These are phyloP conservation scores for Monoplex corrugatus DNA, from an alignment of 2,888 invertebrate species.

Conservation along the genomic window DNA sequence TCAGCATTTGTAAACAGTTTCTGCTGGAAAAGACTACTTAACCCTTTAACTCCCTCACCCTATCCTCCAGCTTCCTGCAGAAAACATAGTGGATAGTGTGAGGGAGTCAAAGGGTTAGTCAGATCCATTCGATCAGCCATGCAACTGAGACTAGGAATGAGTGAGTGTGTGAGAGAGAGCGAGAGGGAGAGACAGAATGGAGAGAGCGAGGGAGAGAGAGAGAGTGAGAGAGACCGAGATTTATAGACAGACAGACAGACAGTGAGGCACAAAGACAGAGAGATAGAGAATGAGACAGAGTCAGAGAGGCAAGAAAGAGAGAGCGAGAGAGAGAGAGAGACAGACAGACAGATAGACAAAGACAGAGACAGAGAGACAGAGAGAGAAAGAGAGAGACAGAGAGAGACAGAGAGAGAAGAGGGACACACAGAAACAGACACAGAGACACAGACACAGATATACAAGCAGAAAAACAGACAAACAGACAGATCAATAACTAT, in stretches of 20 bases:
- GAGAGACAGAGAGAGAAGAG: no score
- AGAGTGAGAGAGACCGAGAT: neutral
- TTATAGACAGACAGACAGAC: neutral
- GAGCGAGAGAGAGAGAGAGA: constrained; percentile 8
- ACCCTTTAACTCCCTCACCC: no score
- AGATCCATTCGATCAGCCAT: no score
- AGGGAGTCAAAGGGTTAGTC: neutral
- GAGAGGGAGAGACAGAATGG: neutral
- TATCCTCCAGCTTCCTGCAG: no score
- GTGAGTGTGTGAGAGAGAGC: neutral
- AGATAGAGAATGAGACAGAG: neutral
- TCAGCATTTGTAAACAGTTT: no score
- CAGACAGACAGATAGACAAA: no score
- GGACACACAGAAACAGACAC: no score
- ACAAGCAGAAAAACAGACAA: no score
- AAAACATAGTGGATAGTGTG: no score
- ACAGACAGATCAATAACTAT: no score
- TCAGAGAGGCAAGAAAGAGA: neutral
- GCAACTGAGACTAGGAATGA: neutral
- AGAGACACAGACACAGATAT: no score
- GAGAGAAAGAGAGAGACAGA: neutral
- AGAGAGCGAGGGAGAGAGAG: neutral
- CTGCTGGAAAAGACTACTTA: no score
- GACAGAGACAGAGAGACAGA: neutral
- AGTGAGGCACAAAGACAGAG: neutral